Base-by-base conservation (phyloP, 2,888 invertebrate species). In the Athripsodes cinereus region DNA sequence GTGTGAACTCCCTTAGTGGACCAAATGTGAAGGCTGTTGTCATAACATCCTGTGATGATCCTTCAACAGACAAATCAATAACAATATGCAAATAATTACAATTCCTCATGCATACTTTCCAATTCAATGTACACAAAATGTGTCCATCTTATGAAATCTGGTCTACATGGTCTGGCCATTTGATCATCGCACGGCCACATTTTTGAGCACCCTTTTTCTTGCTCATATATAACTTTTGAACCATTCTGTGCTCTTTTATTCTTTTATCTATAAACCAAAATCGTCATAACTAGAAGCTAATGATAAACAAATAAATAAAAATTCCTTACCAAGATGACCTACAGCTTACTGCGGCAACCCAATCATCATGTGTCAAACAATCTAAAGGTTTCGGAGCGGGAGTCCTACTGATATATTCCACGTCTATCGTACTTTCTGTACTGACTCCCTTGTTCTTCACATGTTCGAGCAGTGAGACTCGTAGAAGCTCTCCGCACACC, bases 301-400 rank as follows among this genome's bases (percentile, higher is more conserved):
- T 26, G 26, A 26, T 8, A 8, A 40, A 19, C 13, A 48, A 18
- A 20, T 18, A 20, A 20, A 6, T 19, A 20, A 54, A 51, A 34
- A 54, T 52, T 55, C n/a, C n/a, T n/a, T 54, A 63, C 58, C 58
- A 65, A 11, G 53, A 56, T 20, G 60, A 57, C 51, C 54, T 60
- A 47, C 60, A 59, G 50, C 55, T 62, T 0, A 96, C 86, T 47
- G 92, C 85, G 19, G 94, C 89, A n/a, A 98, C 94, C 98, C 98
- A 99, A 71, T 99, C 98, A 74, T 97, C 95, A 68, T 97, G 96
- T 71, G 92, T 81, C 64, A 98, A 78, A 70, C 93, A 92, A 71
- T 96, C 91, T 69, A 93, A 86, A 0, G 97, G 96, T 68, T 91
- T 85, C 0, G 98, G 98, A 0, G 96, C 88, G 11, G 96, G 92